A percentile compares a stretch with the other conserved stretches of the same genome.
Conservation (phyloP, 2,797 vertebrate genomes). For the Tangara arthus region DNA sequence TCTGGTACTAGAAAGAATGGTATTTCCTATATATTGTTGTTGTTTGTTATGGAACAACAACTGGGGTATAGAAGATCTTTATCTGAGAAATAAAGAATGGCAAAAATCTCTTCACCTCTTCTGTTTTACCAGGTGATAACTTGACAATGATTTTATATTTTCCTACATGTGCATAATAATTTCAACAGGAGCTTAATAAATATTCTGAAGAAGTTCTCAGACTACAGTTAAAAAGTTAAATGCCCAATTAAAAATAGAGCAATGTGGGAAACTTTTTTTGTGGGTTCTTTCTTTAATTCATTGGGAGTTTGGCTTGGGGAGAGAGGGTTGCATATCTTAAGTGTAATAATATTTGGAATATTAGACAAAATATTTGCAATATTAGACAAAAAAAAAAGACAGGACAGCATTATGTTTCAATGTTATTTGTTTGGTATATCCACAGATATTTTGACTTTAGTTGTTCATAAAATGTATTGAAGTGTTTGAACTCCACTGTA, state of each 20-base stretch:
- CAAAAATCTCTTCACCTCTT: neutral
- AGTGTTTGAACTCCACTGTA: neutral
- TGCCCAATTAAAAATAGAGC: neutral
- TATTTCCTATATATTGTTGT: neutral
- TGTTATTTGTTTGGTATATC: neutral
- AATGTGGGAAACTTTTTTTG: neutral
- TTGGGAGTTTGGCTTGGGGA: neutral
- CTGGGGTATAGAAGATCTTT: neutral
- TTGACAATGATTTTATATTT: neutral
- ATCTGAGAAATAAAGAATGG: neutral
- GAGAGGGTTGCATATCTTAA: rapidly evolving
- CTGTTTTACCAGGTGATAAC: neutral
- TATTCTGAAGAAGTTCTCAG: neutral
- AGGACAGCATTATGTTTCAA: neutral
- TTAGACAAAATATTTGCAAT: neutral
- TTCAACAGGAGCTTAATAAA: neutral
- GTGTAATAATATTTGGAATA: neutral
- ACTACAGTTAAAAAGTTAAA: neutral
- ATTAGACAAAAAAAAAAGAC: neutral
- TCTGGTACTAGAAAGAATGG: neutral
- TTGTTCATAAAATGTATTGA: neutral
- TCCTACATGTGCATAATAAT: neutral
- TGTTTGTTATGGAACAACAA: neutral
- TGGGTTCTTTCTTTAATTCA: neutral
- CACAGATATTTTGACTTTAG: neutral